These are phyloP conservation scores for Ridgeia piscesae DNA, from an alignment of 1,140 invertebrate genomes.

Conservation along the genomic window DNA sequence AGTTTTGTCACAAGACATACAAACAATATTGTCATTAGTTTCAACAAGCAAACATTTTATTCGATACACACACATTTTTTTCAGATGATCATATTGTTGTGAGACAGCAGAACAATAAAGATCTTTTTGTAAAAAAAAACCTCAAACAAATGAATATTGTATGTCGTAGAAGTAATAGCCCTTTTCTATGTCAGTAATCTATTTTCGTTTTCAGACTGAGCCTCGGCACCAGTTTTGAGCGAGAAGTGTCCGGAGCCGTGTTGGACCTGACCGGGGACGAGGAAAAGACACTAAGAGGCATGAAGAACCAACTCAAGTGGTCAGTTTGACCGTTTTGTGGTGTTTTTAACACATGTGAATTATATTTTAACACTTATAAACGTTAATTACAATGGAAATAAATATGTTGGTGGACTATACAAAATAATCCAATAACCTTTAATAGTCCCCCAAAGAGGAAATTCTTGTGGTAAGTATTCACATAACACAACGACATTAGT, in stretches of 20 bases:
- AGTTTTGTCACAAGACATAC: neutral
- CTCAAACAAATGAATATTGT: no score
- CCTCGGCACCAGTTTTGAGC: conserved; percentile 65
- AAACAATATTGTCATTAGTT: neutral
- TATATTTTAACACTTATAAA: neutral
- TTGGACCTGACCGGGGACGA: conserved; percentile 82
- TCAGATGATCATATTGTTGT: no score
- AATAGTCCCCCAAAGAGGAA: no score
- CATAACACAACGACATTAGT: no score
- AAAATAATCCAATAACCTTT: no score
- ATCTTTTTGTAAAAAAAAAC: no score
- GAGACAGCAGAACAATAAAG: no score
- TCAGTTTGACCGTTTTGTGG: conserved; percentile 32
- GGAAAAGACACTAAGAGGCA: conserved; percentile 65
- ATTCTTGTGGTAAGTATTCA: no score
- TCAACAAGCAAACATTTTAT: neutral
- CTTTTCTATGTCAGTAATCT: neutral
- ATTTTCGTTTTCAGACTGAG: conserved; percentile 39
- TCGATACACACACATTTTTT: no score
- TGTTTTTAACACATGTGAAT: neutral
- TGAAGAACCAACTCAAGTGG: conserved; percentile 70
- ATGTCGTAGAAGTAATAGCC: no score
- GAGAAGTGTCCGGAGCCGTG: conserved; percentile 71
- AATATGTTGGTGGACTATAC: no score
- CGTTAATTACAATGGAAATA: no score